A percentile compares a stretch with the other conserved stretches of the same genome.
Evolutionary conservation across 2,113 vertebrate genomes (phyloP).

Genomic region (Labeo rohita): DNA sequence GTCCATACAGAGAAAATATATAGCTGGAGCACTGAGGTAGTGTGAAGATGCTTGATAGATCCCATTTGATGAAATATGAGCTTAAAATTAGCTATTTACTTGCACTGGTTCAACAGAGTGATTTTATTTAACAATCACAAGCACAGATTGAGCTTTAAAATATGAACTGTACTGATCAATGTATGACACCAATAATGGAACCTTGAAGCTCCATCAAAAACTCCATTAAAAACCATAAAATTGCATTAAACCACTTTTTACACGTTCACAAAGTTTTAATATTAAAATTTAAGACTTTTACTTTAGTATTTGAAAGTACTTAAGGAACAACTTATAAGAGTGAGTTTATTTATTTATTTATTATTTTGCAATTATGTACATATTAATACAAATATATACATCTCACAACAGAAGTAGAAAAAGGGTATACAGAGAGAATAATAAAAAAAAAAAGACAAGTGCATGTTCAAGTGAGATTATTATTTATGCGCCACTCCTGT

Average conservation of each 20-base stretch:
- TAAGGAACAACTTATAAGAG: neutral
- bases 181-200: neutral
- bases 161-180: neutral
- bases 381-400: too few species aligned
- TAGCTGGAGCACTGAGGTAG: neutral
- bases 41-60: conserved; percentile 9
- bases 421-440: too few species aligned
- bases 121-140: neutral
- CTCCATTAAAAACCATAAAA: neutral
- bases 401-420: too few species aligned
- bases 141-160: neutral
- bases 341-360: too few species aligned
- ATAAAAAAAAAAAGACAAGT: too few species aligned
- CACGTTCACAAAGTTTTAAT: neutral
- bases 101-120: neutral
- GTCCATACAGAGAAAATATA: conserved; percentile 1
- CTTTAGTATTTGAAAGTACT: neutral
- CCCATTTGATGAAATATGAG: neutral
- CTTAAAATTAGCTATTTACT: neutral
- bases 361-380: too few species aligned
- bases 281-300: neutral
- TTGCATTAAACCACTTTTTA: neutral
- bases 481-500: neutral
- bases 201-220: neutral
- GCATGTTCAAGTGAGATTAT: too few species aligned